Conservation (phyloP, 1,140 invertebrate species). For the Melipona quadrifasciata region DNA sequence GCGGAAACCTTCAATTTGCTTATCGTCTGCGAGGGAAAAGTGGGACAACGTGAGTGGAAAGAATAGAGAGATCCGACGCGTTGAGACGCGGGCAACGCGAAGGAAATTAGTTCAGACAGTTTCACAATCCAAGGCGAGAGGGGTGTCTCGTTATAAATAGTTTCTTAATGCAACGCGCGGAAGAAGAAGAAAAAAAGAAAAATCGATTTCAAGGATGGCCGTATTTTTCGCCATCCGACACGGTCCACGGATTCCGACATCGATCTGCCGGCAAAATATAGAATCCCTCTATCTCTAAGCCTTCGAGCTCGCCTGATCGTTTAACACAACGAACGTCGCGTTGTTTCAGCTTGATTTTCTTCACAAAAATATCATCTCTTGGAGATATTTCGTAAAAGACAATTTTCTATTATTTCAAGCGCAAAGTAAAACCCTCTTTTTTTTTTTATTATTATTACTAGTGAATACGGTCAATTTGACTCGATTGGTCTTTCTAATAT, state of each 20-base stretch:
- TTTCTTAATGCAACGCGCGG: constrained; percentile 16
- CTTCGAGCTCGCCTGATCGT: neutral
- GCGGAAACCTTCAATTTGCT: constrained; percentile 1
- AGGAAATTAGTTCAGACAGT: constrained; percentile 24
- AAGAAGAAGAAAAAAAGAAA: constrained; percentile 13
- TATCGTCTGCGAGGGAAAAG: constrained; percentile 9
- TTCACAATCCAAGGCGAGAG: constrained; percentile 1
- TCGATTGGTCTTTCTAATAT: too few relatives aligned
- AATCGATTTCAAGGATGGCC: constrained; percentile 30
- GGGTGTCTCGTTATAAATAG: constrained; percentile 46
- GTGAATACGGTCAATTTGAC: too few relatives aligned
- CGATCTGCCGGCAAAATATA: neutral
- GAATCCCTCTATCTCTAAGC: neutral
- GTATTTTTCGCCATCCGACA: neutral
- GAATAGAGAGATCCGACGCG: neutral
- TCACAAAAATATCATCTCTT: too few relatives aligned
- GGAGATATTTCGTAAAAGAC: too few relatives aligned
- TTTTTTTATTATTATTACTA: too few relatives aligned
- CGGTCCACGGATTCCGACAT: neutral
- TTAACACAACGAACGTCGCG: neutral
- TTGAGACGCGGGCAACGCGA: neutral
- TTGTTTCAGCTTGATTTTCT: neutral
- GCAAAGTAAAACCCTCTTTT: too few relatives aligned
- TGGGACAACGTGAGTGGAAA: neutral
- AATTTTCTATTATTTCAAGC: too few relatives aligned